Evolutionary conservation across 2,113 vertebrate species (phyloP).

Genomic region (Thymallus thymallus): DNA sequence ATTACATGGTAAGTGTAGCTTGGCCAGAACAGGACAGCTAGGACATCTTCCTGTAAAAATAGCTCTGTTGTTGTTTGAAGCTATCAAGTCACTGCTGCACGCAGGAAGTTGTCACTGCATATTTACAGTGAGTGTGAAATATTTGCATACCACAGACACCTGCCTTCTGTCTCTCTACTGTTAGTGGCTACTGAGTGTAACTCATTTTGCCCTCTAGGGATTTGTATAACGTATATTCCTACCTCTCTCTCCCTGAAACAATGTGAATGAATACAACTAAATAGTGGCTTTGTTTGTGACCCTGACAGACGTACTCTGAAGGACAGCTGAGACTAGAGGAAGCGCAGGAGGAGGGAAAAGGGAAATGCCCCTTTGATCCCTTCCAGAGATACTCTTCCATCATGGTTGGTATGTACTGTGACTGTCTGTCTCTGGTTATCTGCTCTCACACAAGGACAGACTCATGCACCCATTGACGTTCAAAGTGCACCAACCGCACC

Average conservation of each 20-base stretch:
- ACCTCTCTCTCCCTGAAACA: no score
- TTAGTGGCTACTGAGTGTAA: background rate
- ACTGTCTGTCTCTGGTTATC: background rate
- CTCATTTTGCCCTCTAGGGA: background rate
- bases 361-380: constrained; percentile 79
- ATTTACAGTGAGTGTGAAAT: background rate
- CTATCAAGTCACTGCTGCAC: constrained; percentile 3
- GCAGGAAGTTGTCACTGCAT: background rate
- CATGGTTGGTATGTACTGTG: constrained; percentile 73
- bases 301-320: constrained; percentile 61
- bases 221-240: no score
- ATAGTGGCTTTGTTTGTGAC: background rate
- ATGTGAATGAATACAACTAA: background rate
- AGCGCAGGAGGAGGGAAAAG: constrained; percentile 71
- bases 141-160: background rate
- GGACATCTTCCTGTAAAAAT: background rate
- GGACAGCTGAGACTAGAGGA: constrained; percentile 65
- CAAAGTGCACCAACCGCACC: constrained; percentile 38
- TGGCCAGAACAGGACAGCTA: background rate
- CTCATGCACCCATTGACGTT: constrained; percentile 2
- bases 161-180: background rate
- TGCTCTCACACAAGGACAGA: constrained; percentile 10
- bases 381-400: constrained; percentile 71
- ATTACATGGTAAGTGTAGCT: constrained; percentile 69
- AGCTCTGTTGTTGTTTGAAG: background rate